Evolutionary conservation across 2,113 vertebrate genomes (phyloP), one percentile per base, ranked within the genome.

Genomic region (Conger conger): DNA sequence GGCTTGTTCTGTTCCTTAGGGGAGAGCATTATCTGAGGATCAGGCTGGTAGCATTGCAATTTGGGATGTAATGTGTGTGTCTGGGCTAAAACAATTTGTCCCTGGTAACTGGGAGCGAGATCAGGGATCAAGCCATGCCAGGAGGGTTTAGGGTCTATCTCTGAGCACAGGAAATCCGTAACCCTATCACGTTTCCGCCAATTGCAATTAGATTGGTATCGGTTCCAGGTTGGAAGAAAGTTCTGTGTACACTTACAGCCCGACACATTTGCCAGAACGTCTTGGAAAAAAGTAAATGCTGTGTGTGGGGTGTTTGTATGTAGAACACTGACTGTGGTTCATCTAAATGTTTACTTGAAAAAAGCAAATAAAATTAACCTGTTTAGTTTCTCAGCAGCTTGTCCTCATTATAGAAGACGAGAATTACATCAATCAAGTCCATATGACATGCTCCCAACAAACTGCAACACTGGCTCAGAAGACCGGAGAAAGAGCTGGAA

Each of bases 181-280:
- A 63, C 76, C 79, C 53, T 60, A 54, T 36, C 73, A 16, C 84
- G 36, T 45, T 82, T 83, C 73, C 60, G 13, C 76, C 87, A 60
- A 87, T 88, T 88, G 82, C 86, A 15, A 77, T n/a, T 81, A 54
- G 82, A 88, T 90, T 85, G 82, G 81, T 84, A 80, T 79, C 82
- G 80, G 87, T 88, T 87, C 2, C 2, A 76, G 83, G 68, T 11
- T 35, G 82, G 86, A 87, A 57, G 87, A 86, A 87, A 91, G 89
- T 86, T 82, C 81, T 84, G 84, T 86, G 87, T 68, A 68, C 20
- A 79, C 77, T 84, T 82, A 33, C 78, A 80, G 86, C n/a, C 60
- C 27, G n/a, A 68, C 83, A 86, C 80, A n/a, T n/a, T n/a, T n/a
- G n/a, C n/a, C n/a, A n/a, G n/a, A n/a, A n/a, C n/a, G n/a, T n/a